Conservation (phyloP, 2,888 invertebrate genomes). For the Troides aeacus region DNA sequence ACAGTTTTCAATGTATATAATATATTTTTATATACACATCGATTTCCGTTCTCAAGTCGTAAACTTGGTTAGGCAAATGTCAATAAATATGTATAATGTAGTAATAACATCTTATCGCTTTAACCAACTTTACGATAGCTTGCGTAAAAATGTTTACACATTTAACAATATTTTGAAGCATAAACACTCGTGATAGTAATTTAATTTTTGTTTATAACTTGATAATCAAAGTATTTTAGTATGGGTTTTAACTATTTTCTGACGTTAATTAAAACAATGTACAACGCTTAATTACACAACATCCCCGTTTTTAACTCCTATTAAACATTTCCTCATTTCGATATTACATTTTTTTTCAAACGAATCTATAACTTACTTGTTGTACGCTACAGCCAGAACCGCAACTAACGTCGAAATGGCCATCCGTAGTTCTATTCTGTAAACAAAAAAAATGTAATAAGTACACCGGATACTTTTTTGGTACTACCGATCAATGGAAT, state of each 20-base stretch:
- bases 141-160: constrained; percentile 14
- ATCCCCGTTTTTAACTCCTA: no score
- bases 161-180: constrained; percentile 5
- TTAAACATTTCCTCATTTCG: not conserved
- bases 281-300: not conserved
- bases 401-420: constrained; percentile 85
- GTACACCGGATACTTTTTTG: constrained; percentile 33
- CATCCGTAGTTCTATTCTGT: constrained; percentile 86
- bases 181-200: constrained; percentile 5
- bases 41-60: constrained; percentile 32
- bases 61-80: constrained; percentile 46
- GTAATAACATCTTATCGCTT: constrained; percentile 48
- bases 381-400: constrained; percentile 85
- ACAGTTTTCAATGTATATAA: not conserved
- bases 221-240: not conserved
- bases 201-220: not conserved
- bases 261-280: not conserved
- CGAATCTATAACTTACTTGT: constrained; percentile 77
- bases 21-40: not conserved
- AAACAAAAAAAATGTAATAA: constrained; percentile 34
- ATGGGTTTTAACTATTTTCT: not conserved
- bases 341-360: not conserved
- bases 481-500: constrained; percentile 34
- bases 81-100: constrained; percentile 47
- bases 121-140: constrained; percentile 41